A percentile compares a stretch with the other conserved stretches of the same genome.
These are phyloP conservation scores for Hylaea fasciaria DNA, from an alignment of 2,888 invertebrate species.

Conservation along the genomic window DNA sequence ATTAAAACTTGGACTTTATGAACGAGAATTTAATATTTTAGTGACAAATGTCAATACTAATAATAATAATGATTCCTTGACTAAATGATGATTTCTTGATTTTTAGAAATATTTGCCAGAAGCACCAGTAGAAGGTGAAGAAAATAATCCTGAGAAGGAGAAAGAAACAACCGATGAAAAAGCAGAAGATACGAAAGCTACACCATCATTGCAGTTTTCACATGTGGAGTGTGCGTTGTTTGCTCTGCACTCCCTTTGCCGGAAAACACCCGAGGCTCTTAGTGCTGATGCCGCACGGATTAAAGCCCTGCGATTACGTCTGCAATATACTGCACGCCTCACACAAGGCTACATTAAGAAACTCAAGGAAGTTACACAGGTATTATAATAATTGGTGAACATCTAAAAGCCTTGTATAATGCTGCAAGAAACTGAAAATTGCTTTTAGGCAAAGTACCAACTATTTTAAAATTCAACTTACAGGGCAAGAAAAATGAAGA, in stretches of 20 bases:
- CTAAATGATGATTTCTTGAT: neutral
- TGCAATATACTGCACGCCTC: constrained; percentile 96
- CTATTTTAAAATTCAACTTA: constrained; percentile 41
- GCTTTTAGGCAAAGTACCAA: too few species aligned
- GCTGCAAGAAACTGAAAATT: too few species aligned
- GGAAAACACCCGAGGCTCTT: constrained; percentile 90
- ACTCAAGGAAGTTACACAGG: constrained; percentile 86
- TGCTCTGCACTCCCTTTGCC: constrained; percentile 90
- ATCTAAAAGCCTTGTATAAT: neutral
- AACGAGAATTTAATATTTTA: too few species aligned
- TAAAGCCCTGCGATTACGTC: constrained; percentile 93
- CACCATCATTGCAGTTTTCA: constrained; percentile 96
- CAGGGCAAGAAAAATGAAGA: constrained; percentile 90
- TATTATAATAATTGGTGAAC: constrained; percentile 43
- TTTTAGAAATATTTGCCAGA: constrained; percentile 94
- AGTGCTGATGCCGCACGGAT: constrained; percentile 89
- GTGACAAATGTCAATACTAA: too few species aligned
- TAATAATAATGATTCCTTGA: too few species aligned
- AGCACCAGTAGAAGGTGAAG: constrained; percentile 87
- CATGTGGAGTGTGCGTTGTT: constrained; percentile 96
- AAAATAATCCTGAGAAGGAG: constrained; percentile 81
- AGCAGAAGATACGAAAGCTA: constrained; percentile 68
- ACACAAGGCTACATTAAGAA: constrained; percentile 93
- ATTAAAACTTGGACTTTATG: too few species aligned
- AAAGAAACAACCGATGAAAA: constrained; percentile 59